Evolutionary conservation across 2,888 invertebrate genomes (phyloP), one percentile per base, ranked within the genome.

Genomic region (Stramonita haemastoma): DNA sequence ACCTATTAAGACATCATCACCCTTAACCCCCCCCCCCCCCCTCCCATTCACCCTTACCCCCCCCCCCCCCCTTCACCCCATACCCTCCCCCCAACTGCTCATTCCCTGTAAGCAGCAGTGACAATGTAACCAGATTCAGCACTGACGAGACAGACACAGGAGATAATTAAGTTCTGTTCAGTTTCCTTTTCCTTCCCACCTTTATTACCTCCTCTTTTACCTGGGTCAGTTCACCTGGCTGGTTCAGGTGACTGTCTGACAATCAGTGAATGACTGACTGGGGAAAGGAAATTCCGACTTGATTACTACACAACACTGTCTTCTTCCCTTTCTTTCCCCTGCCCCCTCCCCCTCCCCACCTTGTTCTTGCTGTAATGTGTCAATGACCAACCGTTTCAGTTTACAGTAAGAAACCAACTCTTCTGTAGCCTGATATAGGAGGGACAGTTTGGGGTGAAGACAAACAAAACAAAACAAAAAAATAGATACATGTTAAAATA

Each of bases 161-260:
- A 83, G 81, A 79, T 26, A 32, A 73, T 73, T n/a, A 73, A 22
- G 73, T 34, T 79, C 77, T 79, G 77, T 83, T 83, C 26, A 36
- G 11, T 46, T 46, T 83, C 81, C 79, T 17, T 36, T 79, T 79
- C 19, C 0, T 79, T 34, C 34, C 32, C 34, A 19, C 22, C 22
- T 73, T 22, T 73, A n/a, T n/a, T 73, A n/a, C 11, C 11, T n/a
- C 22, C 11, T 46, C 46, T 22, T 36, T 81, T 46, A 26, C 46
- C 46, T 83, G 22, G 36, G 22, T 46, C 46, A 83, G 81, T 83
- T 46, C 46, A 83, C 81, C 36, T 26, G 81, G 36, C 26, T 83
- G 81, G 36, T 26, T 83, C 46, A 5, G 26, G 4, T 4, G 46
- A 46, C 13, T 83, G 81, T 46, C 81, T 6, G 26, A 83, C 81